A percentile compares a stretch with the other conserved stretches of the same genome.
These are phyloP conservation scores for Saturnia japonica DNA, from an alignment of 2,888 invertebrate species.

Conservation along the genomic window DNA sequence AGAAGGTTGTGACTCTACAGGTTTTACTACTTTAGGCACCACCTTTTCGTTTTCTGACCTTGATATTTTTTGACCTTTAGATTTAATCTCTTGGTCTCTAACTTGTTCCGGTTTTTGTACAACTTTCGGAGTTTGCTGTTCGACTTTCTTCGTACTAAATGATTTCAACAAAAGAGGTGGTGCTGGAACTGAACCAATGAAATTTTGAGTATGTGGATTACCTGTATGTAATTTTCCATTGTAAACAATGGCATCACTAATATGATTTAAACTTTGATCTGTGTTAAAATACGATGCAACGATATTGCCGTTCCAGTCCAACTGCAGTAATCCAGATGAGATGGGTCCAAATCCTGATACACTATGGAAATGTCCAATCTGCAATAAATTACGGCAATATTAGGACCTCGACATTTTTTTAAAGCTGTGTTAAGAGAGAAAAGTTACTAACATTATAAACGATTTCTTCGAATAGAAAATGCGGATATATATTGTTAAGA, in stretches of 20 bases:
- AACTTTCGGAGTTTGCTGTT: slow-evolving; percentile 28
- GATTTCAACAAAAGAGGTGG: slow-evolving; percentile 74
- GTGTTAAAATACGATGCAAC: slow-evolving; percentile 85
- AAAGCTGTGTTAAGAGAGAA: not conserved
- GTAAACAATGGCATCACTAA: slow-evolving; percentile 86
- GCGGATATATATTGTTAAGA: slow-evolving; percentile 84
- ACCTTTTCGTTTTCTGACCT: slow-evolving; percentile 25
- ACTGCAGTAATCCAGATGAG: slow-evolving; percentile 82
- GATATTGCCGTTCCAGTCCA: slow-evolving; percentile 88
- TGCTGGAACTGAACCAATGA: slow-evolving; percentile 84
- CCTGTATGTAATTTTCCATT: slow-evolving; percentile 86
- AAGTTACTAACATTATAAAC: slow-evolving; percentile 80
- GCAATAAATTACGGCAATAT: slow-evolving; percentile 27
- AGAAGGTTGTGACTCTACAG: slow-evolving; percentile 18
- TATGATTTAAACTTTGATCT: slow-evolving; percentile 74
- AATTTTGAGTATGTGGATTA: slow-evolving; percentile 84
- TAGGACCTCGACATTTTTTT: not conserved
- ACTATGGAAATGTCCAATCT: slow-evolving; percentile 86
- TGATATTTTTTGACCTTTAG: slow-evolving; percentile 32
- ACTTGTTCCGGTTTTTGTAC: slow-evolving; percentile 15
- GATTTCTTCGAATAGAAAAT: slow-evolving; percentile 83
- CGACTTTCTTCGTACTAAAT: slow-evolving; percentile 34
- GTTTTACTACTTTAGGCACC: slow-evolving; percentile 16
- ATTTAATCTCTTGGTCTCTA: slow-evolving; percentile 20
- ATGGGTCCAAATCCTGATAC: slow-evolving; percentile 58